Conservation (phyloP, 2,888 invertebrate genomes). For the Patella ulyssiponensis region DNA sequence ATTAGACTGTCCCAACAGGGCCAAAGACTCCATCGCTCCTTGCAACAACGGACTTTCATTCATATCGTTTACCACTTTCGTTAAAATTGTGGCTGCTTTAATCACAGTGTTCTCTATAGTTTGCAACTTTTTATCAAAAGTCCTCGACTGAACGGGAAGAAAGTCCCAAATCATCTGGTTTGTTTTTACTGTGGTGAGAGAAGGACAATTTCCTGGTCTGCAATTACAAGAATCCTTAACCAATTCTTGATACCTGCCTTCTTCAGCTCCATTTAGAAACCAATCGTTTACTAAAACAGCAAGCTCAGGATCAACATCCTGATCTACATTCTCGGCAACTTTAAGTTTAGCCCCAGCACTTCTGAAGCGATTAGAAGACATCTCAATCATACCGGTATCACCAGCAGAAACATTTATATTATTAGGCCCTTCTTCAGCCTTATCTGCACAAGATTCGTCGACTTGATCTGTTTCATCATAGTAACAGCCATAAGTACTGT, state of each 20-base stretch:
- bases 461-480: no score
- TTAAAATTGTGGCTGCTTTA: conserved; percentile 10
- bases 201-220: conserved; percentile 23
- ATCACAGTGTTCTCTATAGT: conserved; percentile 14
- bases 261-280: conserved; percentile 17
- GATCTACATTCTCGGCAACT: conserved; percentile 21
- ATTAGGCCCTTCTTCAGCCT: no score
- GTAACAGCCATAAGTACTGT: no score
- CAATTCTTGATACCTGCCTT: conserved; percentile 12
- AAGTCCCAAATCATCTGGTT: no score
- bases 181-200: no score
- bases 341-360: not conserved
- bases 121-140: not conserved
- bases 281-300: conserved; percentile 19
- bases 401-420: no score
- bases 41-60: not conserved
- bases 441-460: no score
- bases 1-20: conserved; percentile 16
- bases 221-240: conserved; percentile 4
- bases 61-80: not conserved
- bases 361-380: no score
- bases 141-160: not conserved
- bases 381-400: no score
- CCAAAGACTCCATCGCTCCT: not conserved
- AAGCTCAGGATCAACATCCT: conserved; percentile 15